These are phyloP conservation scores for Montipora sp. DNA, from an alignment of 64 coral and sea anemone genomes.

Conservation along the genomic window DNA sequence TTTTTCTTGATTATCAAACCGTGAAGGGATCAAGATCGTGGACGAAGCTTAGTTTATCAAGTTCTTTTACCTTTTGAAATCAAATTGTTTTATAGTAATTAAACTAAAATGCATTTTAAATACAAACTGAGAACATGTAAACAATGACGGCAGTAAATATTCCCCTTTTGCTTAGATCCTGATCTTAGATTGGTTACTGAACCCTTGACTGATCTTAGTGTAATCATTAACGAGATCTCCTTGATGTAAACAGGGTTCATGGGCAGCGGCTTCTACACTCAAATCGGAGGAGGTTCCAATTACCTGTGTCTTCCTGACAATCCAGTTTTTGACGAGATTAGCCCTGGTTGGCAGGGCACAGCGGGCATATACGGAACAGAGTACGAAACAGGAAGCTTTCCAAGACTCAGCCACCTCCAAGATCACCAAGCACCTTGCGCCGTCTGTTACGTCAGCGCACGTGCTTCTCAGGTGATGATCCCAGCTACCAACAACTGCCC, in stretches of 20 bases:
- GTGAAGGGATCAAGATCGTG: too few species aligned
- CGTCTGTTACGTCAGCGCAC: constrained; percentile 46
- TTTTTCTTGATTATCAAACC: too few species aligned
- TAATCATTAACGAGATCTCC: too few species aligned
- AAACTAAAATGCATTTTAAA: too few species aligned
- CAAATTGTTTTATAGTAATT: too few species aligned
- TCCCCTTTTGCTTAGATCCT: too few species aligned
- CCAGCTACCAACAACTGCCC: constrained; percentile 60
- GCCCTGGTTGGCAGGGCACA: neutral
- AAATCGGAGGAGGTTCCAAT: constrained; percentile 49
- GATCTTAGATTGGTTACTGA: too few species aligned
- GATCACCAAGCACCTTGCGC: constrained; percentile 57
- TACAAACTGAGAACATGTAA: too few species aligned
- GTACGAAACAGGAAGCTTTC: constrained; percentile 1
- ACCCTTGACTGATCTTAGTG: too few species aligned
- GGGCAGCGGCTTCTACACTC: constrained; percentile 46
- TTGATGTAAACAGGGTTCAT: constrained; percentile 9
- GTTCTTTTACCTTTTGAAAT: too few species aligned
- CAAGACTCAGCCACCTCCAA: neutral
- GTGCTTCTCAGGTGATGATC: constrained; percentile 59
- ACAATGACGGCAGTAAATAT: too few species aligned
- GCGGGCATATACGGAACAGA: constrained; percentile 47
- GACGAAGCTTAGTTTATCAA: too few species aligned
- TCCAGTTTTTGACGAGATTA: constrained; percentile 25
- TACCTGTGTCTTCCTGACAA: constrained; percentile 48